phyloP scores from a whole-genome alignment of 2,888 invertebrate species.

The Eupithecia exiguata region DNA sequence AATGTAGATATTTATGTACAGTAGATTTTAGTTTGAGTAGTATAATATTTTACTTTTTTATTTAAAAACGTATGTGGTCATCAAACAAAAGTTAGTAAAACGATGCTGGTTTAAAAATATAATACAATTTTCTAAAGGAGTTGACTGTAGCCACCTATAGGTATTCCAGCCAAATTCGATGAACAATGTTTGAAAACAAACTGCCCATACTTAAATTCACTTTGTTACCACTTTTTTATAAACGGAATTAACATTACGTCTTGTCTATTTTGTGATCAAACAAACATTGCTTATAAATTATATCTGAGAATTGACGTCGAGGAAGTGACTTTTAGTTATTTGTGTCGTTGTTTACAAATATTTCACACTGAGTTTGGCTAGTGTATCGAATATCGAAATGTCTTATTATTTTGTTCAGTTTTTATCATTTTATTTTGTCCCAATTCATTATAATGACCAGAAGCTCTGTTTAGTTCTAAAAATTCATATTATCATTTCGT shows the following conservation, averaged over 20 bases:
- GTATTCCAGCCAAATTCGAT: no score
- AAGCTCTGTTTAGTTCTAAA: background rate
- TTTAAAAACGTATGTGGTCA: background rate
- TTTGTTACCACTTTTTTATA: no score
- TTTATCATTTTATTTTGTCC: background rate
- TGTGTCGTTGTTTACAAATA: no score
- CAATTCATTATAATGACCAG: background rate
- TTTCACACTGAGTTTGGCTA: no score
- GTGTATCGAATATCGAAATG: background rate
- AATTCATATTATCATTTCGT: no score
- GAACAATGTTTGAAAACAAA: no score
- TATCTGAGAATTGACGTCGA: no score
- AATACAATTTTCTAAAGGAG: background rate
- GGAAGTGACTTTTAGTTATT: no score
- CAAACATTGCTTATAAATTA: no score
- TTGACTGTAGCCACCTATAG: background rate
- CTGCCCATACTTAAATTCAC: no score
- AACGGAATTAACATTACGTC: no score
- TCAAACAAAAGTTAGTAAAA: background rate
- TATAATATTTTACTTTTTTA: conserved; percentile 17
- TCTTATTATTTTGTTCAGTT: background rate
- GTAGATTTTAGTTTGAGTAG: conserved; percentile 30
- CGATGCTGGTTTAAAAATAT: background rate
- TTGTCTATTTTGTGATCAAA: no score
- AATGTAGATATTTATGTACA: conserved; percentile 41